Evolutionary conservation across 1,140 invertebrate species (phyloP).

Genomic region (Aphis craccivora): DNA sequence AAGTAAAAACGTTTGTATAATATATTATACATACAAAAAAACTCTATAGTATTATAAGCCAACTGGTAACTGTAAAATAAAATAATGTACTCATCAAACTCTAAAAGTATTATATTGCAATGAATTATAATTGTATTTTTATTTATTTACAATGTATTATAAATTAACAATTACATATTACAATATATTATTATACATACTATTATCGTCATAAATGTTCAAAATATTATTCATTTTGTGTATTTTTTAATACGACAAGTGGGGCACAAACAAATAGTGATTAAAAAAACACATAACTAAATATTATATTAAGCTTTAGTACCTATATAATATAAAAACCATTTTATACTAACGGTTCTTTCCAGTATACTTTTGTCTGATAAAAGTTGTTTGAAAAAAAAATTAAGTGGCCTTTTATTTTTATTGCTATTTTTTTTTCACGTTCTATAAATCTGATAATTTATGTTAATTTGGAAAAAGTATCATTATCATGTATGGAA

Average conservation of each 20-base stretch:
- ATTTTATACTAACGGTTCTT: not conserved
- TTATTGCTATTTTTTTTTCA: conserved; percentile 29
- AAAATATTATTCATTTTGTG: not conserved
- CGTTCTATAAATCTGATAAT: not conserved
- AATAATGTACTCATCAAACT: not conserved
- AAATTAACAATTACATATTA: not conserved
- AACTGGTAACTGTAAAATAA: not conserved
- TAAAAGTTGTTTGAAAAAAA: not conserved
- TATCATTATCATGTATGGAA: not conserved
- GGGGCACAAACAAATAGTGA: not conserved
- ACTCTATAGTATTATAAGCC: not conserved
- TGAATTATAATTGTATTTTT: not conserved
- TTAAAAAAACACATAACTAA: conserved; percentile 7
- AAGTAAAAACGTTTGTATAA: not conserved
- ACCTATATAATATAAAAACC: not conserved
- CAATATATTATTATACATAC: not conserved
- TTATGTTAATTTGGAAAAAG: not conserved
- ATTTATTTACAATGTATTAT: not conserved
- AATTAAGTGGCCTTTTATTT: not conserved
- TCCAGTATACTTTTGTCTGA: not conserved
- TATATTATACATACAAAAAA: not conserved
- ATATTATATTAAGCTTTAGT: not conserved
- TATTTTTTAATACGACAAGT: not conserved
- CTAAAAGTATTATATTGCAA: not conserved
- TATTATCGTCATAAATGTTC: not conserved